phyloP scores from a whole-genome alignment of 2,113 vertebrate species.

The Nannospalax galili region DNA sequence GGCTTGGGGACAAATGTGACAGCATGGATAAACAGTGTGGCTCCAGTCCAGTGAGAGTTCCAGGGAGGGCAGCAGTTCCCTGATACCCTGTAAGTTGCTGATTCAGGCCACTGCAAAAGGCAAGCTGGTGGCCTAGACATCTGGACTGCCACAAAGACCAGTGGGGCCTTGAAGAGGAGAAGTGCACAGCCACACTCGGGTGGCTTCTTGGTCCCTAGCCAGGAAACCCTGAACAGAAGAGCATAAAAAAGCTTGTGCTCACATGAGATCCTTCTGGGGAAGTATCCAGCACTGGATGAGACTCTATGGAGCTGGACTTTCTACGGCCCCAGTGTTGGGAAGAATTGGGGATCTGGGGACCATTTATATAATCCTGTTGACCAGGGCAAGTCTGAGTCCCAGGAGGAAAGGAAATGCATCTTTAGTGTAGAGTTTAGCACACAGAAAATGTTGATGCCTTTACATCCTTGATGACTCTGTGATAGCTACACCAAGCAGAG shows the following conservation, averaged over 20 bases:
- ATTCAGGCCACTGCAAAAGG: neutral
- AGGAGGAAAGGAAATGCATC: slow-evolving; percentile 13
- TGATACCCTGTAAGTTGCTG: neutral
- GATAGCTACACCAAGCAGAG: neutral
- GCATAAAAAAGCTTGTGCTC: neutral
- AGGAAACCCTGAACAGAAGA: neutral
- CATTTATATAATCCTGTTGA: neutral
- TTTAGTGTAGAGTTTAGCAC: neutral
- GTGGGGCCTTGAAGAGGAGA: neutral
- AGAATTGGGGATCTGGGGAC: fast-evolving
- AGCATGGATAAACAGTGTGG: fast-evolving
- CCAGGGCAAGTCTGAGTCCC: neutral
- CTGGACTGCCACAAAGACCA: neutral
- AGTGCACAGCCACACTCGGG: neutral
- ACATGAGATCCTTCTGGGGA: fast-evolving
- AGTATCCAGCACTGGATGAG: neutral
- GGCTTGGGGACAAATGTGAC: neutral
- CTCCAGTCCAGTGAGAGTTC: neutral
- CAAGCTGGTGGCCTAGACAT: too few relatives aligned
- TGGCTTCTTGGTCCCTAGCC: too few relatives aligned
- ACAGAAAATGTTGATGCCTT: neutral
- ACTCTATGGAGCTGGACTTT: neutral
- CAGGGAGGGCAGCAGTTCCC: neutral
- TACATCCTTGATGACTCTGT: slow-evolving; percentile 23
- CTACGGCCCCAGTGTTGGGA: neutral